Evolutionary conservation across 2,888 invertebrate species (phyloP).

Genomic region (Molanna angustata): DNA sequence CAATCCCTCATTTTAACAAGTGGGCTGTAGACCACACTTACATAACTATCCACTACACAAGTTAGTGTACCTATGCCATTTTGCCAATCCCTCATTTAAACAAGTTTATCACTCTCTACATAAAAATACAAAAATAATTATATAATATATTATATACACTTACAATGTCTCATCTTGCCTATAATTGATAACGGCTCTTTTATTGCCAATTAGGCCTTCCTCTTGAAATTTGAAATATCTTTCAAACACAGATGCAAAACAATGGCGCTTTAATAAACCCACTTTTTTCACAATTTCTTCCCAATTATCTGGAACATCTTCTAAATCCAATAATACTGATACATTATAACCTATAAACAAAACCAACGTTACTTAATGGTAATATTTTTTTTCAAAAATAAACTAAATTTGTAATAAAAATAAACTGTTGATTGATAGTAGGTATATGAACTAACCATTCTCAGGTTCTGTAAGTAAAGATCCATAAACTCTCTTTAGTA

Average conservation of each 20-base stretch:
- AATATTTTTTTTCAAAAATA: no score
- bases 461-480: constrained; percentile 79
- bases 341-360: constrained; percentile 90
- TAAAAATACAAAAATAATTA: no score
- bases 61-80: no score
- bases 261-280: constrained; percentile 93
- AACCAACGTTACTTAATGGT: no score
- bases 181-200: constrained; percentile 97
- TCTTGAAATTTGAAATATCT: constrained; percentile 99
- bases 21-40: no score
- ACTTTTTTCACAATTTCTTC: constrained; percentile 87
- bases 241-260: constrained; percentile 99
- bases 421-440: no score
- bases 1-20: no score
- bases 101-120: no score
- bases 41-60: no score
- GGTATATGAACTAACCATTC: constrained; percentile 60
- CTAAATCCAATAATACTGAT: constrained; percentile 88
- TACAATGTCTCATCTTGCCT: constrained; percentile 98
- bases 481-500: constrained; percentile 92
- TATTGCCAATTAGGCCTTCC: constrained; percentile 84
- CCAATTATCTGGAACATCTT: constrained; percentile 88
- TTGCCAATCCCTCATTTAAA: no score
- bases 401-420: no score
- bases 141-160: constrained; percentile 41